These are phyloP conservation scores for Tipula lateralis DNA, from an alignment of 2,888 invertebrate species.

Conservation along the genomic window DNA sequence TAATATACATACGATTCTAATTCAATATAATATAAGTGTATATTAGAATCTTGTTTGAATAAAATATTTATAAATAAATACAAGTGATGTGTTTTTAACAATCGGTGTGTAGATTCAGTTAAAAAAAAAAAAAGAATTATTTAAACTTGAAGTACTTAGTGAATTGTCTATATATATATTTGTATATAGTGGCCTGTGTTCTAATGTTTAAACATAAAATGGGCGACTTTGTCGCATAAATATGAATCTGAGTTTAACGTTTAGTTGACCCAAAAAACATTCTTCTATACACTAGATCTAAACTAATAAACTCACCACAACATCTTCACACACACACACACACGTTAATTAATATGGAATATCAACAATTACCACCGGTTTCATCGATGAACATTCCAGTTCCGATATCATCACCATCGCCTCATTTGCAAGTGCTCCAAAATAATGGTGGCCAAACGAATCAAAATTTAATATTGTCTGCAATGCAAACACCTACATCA, in stretches of 20 bases:
- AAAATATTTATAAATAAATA: slow-evolving; percentile 25
- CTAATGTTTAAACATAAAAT: slow-evolving; percentile 27
- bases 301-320: neutral
- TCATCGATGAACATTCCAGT: slow-evolving; percentile 43
- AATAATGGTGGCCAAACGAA: slow-evolving; percentile 34
- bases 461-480: slow-evolving; percentile 40
- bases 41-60: neutral
- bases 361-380: slow-evolving; percentile 47
- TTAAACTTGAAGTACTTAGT: neutral
- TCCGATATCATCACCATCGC: slow-evolving; percentile 41
- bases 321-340: too few species aligned
- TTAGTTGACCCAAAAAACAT: slow-evolving; percentile 12
- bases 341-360: slow-evolving; percentile 47
- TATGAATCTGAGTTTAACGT: neutral
- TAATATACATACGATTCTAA: neutral
- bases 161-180: neutral
- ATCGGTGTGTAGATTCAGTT: neutral
- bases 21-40: neutral
- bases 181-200: neutral
- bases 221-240: slow-evolving; percentile 30
- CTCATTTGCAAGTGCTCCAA: slow-evolving; percentile 35
- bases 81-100: neutral
- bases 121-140: neutral
- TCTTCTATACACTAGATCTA: neutral
- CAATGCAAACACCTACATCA: slow-evolving; percentile 42